A percentile compares a stretch with the other conserved stretches of the same genome.
Conservation (phyloP, 2,888 invertebrate species). For the Phymatocera aterrima region DNA sequence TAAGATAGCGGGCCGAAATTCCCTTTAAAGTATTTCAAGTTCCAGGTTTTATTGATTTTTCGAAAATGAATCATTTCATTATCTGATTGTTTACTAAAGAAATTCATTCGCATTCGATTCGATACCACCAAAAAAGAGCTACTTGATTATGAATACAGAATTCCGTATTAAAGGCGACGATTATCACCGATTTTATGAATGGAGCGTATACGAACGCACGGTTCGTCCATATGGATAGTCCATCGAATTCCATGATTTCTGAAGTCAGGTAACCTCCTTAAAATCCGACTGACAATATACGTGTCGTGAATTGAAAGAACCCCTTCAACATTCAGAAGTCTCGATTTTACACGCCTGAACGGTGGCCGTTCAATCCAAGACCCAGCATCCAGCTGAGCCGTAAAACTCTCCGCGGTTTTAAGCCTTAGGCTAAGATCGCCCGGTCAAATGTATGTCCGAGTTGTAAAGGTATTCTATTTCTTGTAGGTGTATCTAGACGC, state of each 20-base stretch:
- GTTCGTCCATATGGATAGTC: no score
- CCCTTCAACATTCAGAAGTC: not conserved
- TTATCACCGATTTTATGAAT: no score
- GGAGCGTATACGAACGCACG: no score
- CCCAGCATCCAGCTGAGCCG: conserved; percentile 13
- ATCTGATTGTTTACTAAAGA: no score
- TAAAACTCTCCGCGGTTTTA: conserved; percentile 11
- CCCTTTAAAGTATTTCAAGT: no score
- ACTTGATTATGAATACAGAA: no score
- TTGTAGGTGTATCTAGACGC: conserved; percentile 19
- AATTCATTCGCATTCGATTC: not conserved
- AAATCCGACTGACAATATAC: not conserved
- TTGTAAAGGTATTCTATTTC: not conserved
- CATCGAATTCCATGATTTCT: not conserved
- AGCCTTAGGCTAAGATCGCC: conserved; percentile 21
- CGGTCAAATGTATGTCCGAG: not conserved
- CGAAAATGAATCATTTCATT: no score
- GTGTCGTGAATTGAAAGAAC: conserved; percentile 9
- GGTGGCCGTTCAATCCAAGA: not conserved
- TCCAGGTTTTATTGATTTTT: no score
- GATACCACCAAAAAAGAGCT: no score
- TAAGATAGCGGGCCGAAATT: no score
- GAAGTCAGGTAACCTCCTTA: not conserved
- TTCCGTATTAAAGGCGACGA: no score
- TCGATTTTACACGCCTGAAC: conserved; percentile 10